Evolutionary conservation across 1,140 invertebrate species (phyloP).

Genomic region (Nasonia longicornis): DNA sequence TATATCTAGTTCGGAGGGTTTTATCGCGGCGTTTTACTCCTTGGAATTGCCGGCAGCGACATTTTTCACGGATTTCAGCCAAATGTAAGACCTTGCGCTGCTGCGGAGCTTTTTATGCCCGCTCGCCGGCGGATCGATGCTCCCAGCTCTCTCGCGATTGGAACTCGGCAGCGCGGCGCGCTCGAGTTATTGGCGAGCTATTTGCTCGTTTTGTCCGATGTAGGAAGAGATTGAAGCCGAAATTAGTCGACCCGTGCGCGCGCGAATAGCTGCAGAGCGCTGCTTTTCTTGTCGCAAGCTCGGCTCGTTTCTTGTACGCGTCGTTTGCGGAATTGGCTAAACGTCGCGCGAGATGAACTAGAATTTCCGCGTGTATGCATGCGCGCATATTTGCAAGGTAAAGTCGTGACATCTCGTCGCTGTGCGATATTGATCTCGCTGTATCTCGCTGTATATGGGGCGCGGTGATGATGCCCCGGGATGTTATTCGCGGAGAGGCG

Average conservation of each 20-base stretch:
- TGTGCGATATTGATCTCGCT: conserved; percentile 6
- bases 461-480: conserved; percentile 6
- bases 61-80: conserved; percentile 6
- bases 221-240: not conserved
- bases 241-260: not conserved
- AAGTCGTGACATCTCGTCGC: not conserved
- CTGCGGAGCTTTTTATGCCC: not conserved
- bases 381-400: not conserved
- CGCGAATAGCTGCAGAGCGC: not conserved
- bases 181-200: not conserved
- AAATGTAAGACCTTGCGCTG: conserved; percentile 1
- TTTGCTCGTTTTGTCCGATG: not conserved
- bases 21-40: conserved; percentile 7
- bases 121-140: not conserved
- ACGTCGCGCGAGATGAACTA: not conserved
- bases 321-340: not conserved
- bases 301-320: too few relatives aligned
- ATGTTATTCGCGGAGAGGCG: conserved; percentile 16
- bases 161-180: not conserved
- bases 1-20: conserved; percentile 1
- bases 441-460: too few relatives aligned
- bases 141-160: not conserved
- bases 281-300: not conserved
- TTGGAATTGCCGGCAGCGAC: not conserved
- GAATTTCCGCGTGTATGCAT: not conserved